These are phyloP conservation scores for Tuberolachnus salignus DNA, from an alignment of 2,888 invertebrate genomes.

Conservation along the genomic window DNA sequence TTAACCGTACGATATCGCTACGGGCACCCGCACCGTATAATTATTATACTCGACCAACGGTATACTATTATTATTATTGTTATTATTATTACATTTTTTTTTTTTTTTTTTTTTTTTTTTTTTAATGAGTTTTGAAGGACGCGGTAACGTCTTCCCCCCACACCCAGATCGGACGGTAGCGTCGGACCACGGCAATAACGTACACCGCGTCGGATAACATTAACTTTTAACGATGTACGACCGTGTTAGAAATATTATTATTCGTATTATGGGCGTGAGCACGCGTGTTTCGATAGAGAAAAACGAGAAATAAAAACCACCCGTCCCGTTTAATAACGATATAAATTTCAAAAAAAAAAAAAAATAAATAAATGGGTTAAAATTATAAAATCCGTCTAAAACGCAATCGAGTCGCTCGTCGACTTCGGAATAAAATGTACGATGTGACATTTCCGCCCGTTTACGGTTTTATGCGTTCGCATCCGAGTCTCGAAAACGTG, in stretches of 20 bases:
- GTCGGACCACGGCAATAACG: constrained; percentile 20
- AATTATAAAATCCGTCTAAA: constrained; percentile 33
- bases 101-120: constrained; percentile 1
- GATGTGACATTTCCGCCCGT: too few species aligned
- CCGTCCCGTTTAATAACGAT: neutral
- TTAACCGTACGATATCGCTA: neutral
- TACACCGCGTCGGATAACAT: constrained; percentile 28
- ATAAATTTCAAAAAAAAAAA: too few species aligned
- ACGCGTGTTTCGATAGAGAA: neutral
- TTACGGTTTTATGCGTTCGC: neutral
- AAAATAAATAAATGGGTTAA: neutral
- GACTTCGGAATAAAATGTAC: too few species aligned
- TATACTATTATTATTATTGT: constrained; percentile 18
- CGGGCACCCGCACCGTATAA: constrained; percentile 26
- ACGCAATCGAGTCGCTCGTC: neutral
- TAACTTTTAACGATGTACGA: constrained; percentile 31
- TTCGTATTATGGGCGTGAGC: neutral
- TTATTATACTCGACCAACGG: constrained; percentile 7
- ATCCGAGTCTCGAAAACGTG: too few species aligned
- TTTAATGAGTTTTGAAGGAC: constrained; percentile 32
- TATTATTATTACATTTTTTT: neutral
- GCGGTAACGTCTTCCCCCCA: too few species aligned
- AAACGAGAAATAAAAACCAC: neutral
- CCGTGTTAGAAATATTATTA: neutral
- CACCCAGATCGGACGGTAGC: constrained; percentile 50